These are phyloP conservation scores for Eucera pruinosa DNA, from an alignment of 2,888 invertebrate species.

Conservation along the genomic window DNA sequence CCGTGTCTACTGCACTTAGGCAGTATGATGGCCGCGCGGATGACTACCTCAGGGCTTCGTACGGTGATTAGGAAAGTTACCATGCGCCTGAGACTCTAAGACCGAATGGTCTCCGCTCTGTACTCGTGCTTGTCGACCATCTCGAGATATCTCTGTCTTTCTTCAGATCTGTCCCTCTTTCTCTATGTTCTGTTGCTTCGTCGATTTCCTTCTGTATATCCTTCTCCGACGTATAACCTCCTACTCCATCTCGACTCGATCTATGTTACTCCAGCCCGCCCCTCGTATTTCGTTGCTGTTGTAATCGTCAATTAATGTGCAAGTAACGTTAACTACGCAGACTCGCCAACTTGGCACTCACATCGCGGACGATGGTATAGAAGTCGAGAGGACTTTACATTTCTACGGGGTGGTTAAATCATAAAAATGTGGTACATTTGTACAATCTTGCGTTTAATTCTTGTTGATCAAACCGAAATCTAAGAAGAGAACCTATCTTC, in stretches of 20 bases:
- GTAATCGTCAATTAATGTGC: constrained; percentile 78
- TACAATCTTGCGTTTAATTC: too few relatives aligned
- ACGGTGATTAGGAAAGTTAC: constrained; percentile 78
- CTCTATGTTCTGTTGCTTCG: constrained; percentile 14
- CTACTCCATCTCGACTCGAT: constrained; percentile 4
- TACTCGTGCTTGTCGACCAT: constrained; percentile 65
- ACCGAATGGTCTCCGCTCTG: constrained; percentile 62
- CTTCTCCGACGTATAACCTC: constrained; percentile 5
- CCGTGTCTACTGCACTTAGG: constrained; percentile 74
- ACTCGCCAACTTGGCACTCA: constrained; percentile 72
- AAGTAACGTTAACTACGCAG: constrained; percentile 75
- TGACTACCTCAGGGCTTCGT: constrained; percentile 76
- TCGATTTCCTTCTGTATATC: constrained; percentile 21
- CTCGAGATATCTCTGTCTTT: constrained; percentile 34
- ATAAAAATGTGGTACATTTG: too few relatives aligned
- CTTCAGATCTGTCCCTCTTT: neutral
- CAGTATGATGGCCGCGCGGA: constrained; percentile 73
- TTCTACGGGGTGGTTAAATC: constrained; percentile 8
- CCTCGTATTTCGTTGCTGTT: constrained; percentile 72
- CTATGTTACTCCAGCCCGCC: constrained; percentile 6
- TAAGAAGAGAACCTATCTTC: too few relatives aligned
- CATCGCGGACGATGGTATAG: constrained; percentile 53
- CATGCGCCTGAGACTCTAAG: constrained; percentile 69
- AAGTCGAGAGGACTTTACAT: constrained; percentile 58
- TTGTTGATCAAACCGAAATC: too few relatives aligned